A percentile compares a stretch with the other conserved stretches of the same genome.
Evolutionary conservation across 2,797 vertebrate species (phyloP).

Genomic region (Smutsia temminckii): DNA sequence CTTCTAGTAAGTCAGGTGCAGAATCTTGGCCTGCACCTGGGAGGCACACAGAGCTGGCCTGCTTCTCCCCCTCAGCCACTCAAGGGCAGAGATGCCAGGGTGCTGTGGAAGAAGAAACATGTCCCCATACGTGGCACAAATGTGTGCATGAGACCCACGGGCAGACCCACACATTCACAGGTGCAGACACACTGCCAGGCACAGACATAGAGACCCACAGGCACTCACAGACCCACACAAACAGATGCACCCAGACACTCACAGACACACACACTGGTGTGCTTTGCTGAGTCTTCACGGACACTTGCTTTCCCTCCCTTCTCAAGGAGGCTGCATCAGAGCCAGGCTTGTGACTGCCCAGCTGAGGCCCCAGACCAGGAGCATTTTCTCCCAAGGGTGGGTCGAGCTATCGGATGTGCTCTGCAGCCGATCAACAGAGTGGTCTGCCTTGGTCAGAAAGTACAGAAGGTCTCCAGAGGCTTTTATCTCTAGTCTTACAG

Average conservation of each 20-base stretch:
- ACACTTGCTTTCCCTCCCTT: background rate
- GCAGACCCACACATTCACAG: background rate
- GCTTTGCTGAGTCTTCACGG: background rate
- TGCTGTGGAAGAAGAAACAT: background rate
- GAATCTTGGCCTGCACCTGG: background rate
- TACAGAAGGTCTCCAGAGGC: background rate
- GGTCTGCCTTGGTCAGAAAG: background rate
- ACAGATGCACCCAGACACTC: background rate
- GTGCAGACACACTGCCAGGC: no score
- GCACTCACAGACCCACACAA: no score
- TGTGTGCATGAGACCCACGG: background rate
- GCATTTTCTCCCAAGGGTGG: rapidly evolving
- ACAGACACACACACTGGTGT: background rate
- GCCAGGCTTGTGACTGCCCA: background rate
- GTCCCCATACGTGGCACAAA: background rate
- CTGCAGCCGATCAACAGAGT: background rate
- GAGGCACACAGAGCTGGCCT: background rate
- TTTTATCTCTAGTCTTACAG: background rate
- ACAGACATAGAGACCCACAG: background rate
- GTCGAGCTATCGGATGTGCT: background rate
- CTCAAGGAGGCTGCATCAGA: background rate
- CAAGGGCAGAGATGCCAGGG: background rate
- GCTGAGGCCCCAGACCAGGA: background rate
- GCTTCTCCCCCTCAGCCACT: background rate
- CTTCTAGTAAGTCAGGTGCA: background rate